Percentiles rank a stretch among this genome's conserved stretches.
Evolutionary conservation across 2,888 invertebrate species (phyloP).

Genomic region (Melieria omissa): DNA sequence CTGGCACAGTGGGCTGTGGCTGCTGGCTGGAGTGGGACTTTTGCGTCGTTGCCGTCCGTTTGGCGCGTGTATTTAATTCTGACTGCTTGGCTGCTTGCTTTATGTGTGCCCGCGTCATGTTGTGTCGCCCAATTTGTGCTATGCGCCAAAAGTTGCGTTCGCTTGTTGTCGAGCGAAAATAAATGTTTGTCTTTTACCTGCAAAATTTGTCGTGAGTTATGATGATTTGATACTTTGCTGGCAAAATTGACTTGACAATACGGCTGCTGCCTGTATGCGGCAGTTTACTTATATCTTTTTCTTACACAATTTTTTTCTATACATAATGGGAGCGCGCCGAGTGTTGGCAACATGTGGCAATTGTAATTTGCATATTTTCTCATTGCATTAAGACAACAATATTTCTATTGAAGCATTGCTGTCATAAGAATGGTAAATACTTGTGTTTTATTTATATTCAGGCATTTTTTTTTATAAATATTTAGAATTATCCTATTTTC

Average conservation of each 20-base stretch:
- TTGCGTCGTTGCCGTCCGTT: constrained; percentile 12
- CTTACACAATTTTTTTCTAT: neutral
- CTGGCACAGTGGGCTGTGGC: constrained; percentile 11
- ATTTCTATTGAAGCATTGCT: too few relatives aligned
- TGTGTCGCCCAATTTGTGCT: neutral
- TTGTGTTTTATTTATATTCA: too few relatives aligned
- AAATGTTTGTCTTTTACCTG: neutral
- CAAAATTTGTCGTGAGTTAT: constrained; percentile 6
- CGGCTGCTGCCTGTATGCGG: too few relatives aligned
- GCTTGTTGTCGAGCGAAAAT: neutral
- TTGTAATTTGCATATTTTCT: constrained; percentile 3
- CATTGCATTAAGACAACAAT: too few relatives aligned
- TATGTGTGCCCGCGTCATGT: neutral
- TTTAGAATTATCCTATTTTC: too few relatives aligned
- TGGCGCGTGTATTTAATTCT: constrained; percentile 1
- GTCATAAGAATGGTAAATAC: too few relatives aligned
- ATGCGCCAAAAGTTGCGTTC: neutral
- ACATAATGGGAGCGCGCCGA: neutral
- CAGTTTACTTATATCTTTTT: too few relatives aligned
- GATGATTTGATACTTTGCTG: constrained; percentile 15
- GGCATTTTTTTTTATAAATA: too few relatives aligned
- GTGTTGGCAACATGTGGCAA: constrained; percentile 15
- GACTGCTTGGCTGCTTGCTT: constrained; percentile 21
- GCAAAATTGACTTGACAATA: neutral
- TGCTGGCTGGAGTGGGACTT: neutral